Conservation (phyloP, 1,140 invertebrate genomes). For the Palaemon carinicauda region DNA sequence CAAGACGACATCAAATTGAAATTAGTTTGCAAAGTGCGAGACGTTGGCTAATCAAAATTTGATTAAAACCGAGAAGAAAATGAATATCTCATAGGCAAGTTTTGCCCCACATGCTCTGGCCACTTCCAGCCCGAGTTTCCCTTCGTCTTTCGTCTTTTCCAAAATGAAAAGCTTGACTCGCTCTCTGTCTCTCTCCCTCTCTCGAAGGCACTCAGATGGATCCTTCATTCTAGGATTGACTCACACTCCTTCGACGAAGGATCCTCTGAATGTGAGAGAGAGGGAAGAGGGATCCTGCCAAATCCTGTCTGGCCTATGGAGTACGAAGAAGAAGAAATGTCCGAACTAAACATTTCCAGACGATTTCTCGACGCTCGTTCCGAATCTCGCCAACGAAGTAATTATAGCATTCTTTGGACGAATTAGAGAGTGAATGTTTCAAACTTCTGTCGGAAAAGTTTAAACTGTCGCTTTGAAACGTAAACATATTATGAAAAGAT, state of each 20-base stretch:
- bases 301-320: no score
- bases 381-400: constrained; percentile 40
- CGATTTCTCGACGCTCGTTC: background rate
- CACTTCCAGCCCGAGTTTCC: constrained; percentile 11
- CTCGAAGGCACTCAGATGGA: no score
- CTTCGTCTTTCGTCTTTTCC: constrained; percentile 6
- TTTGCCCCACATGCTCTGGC: constrained; percentile 28
- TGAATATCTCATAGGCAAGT: constrained; percentile 53
- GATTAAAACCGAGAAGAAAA: constrained; percentile 56
- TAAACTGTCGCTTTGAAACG: constrained; percentile 56
- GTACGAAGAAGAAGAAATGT: background rate
- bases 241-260: no score
- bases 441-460: constrained; percentile 54
- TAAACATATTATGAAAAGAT: constrained; percentile 56
- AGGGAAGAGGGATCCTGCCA: no score
- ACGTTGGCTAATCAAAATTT: constrained; percentile 53
- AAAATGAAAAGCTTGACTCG: background rate
- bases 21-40: constrained; percentile 55
- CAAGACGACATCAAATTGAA: constrained; percentile 54
- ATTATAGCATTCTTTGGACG: constrained; percentile 52
- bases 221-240: no score
- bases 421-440: constrained; percentile 46
- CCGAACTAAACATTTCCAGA: background rate
- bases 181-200: no score
- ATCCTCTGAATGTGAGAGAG: no score